These are phyloP conservation scores for Aptenodytes forsteri DNA, from an alignment of 2,113 vertebrate genomes.

Conservation along the genomic window DNA sequence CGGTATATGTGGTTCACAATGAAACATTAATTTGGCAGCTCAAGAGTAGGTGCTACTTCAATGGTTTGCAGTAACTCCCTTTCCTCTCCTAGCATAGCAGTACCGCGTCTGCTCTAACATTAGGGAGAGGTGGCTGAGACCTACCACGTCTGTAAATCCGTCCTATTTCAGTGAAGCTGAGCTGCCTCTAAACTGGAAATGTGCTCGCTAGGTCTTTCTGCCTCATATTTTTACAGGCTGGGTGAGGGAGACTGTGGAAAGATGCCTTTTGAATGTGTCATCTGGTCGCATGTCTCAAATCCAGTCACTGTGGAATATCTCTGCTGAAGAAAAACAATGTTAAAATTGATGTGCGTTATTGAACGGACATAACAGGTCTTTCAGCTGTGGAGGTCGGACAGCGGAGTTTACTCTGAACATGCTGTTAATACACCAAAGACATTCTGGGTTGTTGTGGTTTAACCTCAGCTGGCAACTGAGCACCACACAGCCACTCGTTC, in stretches of 20 bases:
- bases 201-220: neutral
- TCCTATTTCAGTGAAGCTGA: neutral
- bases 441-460: neutral
- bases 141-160: neutral
- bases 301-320: neutral
- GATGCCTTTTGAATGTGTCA: neutral
- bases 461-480: too few relatives aligned
- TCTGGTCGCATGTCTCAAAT: neutral
- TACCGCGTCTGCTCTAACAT: neutral
- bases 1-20: neutral
- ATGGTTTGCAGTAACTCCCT: neutral
- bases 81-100: neutral
- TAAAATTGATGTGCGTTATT: neutral
- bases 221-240: neutral
- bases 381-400: neutral
- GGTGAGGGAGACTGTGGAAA: neutral
- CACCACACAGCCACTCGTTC: too few relatives aligned
- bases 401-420: neutral
- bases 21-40: neutral
- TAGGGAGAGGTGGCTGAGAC: neutral
- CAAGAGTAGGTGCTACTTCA: neutral
- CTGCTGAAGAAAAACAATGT: neutral
- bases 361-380: neutral
- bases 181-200: neutral
- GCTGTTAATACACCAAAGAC: neutral